Conservation (phyloP, 2,113 vertebrate species). For the Passer domesticus region DNA sequence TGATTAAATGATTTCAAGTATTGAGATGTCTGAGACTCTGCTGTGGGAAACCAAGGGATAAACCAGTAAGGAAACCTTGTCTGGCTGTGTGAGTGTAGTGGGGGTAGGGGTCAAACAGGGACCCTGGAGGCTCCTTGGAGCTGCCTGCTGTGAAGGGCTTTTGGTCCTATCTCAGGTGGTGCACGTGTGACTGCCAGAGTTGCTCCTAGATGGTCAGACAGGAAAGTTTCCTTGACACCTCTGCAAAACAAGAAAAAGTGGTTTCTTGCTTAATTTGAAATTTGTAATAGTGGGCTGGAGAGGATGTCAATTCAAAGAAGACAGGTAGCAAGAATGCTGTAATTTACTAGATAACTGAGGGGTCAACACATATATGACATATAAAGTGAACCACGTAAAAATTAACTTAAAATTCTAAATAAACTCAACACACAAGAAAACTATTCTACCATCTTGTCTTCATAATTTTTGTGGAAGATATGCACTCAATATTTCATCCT, state of each 20-base stretch:
- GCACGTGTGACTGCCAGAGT: neutral
- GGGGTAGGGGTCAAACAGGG: neutral
- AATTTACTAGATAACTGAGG: neutral
- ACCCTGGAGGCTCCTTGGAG: neutral
- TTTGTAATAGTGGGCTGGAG: neutral
- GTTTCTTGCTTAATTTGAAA: neutral
- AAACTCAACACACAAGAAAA: neutral
- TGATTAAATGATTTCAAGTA: neutral
- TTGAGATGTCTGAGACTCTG: neutral
- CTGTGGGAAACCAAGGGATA: neutral
- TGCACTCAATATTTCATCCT: neutral
- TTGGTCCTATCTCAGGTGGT: neutral
- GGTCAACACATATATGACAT: neutral
- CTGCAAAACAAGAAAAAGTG: neutral
- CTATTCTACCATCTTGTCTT: neutral
- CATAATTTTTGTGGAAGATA: neutral
- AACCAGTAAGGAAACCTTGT: neutral
- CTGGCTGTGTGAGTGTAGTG: too few relatives aligned
- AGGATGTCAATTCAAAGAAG: neutral
- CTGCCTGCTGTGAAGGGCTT: neutral
- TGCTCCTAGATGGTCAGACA: neutral
- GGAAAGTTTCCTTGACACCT: neutral
- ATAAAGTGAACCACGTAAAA: neutral
- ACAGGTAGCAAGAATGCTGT: neutral
- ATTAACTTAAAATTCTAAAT: neutral